Evolutionary conservation across 2,797 vertebrate species (phyloP), one percentile per base, ranked within the genome.

Genomic region (Eulemur coronatus): DNA sequence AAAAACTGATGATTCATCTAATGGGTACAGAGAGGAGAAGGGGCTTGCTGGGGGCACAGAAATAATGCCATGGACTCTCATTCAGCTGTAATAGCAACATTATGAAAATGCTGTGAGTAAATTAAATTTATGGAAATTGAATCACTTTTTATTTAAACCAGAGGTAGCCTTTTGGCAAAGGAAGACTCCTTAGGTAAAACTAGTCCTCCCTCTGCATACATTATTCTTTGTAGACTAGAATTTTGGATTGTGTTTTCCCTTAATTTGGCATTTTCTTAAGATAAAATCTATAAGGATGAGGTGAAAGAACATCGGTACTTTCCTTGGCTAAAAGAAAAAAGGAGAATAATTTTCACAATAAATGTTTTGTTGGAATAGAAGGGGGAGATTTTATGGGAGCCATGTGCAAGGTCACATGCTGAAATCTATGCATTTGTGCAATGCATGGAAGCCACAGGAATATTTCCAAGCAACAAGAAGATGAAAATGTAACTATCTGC

Each of bases 101-200:
- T 69, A 80, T 63, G 22, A 94, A 94, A 91, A 73, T 52, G 65
- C 61, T 41, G 26, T 59, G 48, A 89, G 33, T 80, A 92, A 93
- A 89, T 67, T 75, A 28, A 88, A 92, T 89, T 79, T 41, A 75
- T 55, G 17, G 22, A 92, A 94, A 89, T 85, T 81, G 24, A 85
- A 89, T 75, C 50, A 52, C 14, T 96, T 79, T 89, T 94, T 41
- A 91, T 78, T 91, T 85, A 33, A 85, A 69, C n/a, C 18, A 89
- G 26, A 81, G 22, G 33, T 30, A 95, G 20, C 17, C 20, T 85
- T 84, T 91, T 67, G 35, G 35, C 61, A 26, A 76, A 6, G 30
- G 35, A 93, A 14, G 52, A 33, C 79, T 78, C 17, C n/a, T 35
- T 48, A 81, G 26, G 46, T 65, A 87, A 95, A 88, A 91, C 8